Evolutionary conservation across 2,888 invertebrate genomes (phyloP).

Genomic region (Aelia acuminata): DNA sequence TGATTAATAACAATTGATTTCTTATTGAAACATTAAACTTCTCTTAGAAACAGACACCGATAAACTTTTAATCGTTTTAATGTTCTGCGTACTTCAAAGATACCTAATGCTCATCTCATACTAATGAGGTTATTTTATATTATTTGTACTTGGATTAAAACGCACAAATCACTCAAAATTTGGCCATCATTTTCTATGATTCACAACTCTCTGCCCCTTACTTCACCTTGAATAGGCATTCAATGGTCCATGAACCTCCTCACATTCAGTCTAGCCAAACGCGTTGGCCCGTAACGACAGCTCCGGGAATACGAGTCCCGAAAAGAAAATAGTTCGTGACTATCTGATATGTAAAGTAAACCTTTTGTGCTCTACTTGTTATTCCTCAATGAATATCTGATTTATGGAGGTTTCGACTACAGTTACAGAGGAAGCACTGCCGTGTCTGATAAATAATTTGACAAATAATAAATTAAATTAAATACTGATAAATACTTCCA

Average conservation of each 20-base stretch:
- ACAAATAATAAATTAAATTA: background rate
- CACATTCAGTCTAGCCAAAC: background rate
- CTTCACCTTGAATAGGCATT: background rate
- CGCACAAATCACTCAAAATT: no score
- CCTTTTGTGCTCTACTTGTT: background rate
- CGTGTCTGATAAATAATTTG: background rate
- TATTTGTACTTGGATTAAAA: no score
- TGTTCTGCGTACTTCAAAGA: no score
- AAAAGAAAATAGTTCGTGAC: background rate
- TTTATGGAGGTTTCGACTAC: no score
- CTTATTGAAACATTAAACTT: no score
- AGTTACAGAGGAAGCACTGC: background rate
- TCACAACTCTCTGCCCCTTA: no score
- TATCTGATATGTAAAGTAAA: background rate
- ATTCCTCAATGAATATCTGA: background rate
- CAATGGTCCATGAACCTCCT: background rate
- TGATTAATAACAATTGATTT: no score
- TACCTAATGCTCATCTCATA: no score
- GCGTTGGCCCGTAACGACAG: background rate
- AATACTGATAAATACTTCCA: background rate
- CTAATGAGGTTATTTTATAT: no score
- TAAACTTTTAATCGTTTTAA: no score
- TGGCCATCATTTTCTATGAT: no score
- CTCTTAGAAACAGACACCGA: no score
- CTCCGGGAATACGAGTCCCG: background rate